phyloP scores from a whole-genome alignment of 2,797 vertebrate genomes.

The Falco berigora region DNA sequence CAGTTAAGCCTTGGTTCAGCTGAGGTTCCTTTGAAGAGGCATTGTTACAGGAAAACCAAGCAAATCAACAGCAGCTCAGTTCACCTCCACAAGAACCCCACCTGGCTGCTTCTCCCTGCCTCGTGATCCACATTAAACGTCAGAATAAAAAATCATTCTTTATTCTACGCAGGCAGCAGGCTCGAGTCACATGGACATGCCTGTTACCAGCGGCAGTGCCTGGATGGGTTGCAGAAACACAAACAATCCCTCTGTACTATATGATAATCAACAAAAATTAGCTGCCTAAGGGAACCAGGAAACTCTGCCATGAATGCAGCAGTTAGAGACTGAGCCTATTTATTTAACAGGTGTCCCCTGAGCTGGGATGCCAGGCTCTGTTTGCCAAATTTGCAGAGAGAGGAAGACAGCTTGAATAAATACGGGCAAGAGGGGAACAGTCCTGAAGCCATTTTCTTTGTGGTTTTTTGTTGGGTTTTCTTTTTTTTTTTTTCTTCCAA shows the following conservation, averaged over 20 bases:
- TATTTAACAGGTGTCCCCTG: slow-evolving; percentile 62
- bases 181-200: background rate
- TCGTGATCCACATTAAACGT: background rate
- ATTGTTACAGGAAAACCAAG: background rate
- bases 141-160: background rate
- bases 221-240: background rate
- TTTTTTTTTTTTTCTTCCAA: background rate
- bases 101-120: background rate
- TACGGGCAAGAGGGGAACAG: background rate
- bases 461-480: background rate
- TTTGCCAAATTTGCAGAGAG: slow-evolving; percentile 36
- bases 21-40: fast-evolving
- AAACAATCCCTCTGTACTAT: slow-evolving; percentile 47
- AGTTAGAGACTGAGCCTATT: slow-evolving; percentile 51
- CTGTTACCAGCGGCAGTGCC: background rate
- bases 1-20: background rate
- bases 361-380: slow-evolving; percentile 34
- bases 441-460: slow-evolving; percentile 24
- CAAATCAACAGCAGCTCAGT: background rate
- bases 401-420: slow-evolving; percentile 52
- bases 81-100: background rate
- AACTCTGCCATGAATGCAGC: slow-evolving; percentile 50
- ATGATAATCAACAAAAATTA: slow-evolving; percentile 51
- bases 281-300: slow-evolving; percentile 50
- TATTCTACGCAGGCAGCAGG: background rate